A percentile compares a stretch with the other conserved stretches of the same genome.
Conservation (phyloP, 2,888 invertebrate species). For the Aphidius colemani region DNA sequence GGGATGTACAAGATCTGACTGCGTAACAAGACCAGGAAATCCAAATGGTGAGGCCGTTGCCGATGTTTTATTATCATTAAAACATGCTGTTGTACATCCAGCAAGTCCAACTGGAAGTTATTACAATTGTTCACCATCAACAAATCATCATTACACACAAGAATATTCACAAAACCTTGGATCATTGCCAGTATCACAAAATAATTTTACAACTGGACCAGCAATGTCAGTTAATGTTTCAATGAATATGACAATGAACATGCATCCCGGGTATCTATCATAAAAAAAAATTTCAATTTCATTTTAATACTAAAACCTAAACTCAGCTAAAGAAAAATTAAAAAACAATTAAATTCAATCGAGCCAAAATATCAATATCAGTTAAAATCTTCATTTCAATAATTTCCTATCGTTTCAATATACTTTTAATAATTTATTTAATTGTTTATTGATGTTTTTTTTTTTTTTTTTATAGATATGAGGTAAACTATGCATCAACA, state of each 20-base stretch:
- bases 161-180: constrained; percentile 53
- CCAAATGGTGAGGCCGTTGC: constrained; percentile 76
- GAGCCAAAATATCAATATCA: background rate
- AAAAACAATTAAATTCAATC: background rate
- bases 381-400: background rate
- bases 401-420: background rate
- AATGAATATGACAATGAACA: constrained; percentile 98
- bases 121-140: constrained; percentile 49
- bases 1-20: constrained; percentile 57
- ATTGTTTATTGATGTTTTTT: background rate
- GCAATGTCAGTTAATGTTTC: constrained; percentile 96
- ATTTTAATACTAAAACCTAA: background rate
- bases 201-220: constrained; percentile 67
- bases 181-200: constrained; percentile 59
- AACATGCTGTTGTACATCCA: constrained; percentile 86
- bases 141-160: constrained; percentile 52
- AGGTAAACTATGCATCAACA: constrained; percentile 56
- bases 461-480: constrained; percentile 46
- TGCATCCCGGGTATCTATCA: constrained; percentile 54
- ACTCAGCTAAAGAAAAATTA: background rate
- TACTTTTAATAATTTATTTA: background rate
- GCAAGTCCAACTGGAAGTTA: constrained; percentile 62
- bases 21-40: constrained; percentile 62
- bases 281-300: background rate
- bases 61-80: constrained; percentile 85